Conservation (phyloP, 1,140 invertebrate genomes). For the Chlorops oryzae region DNA sequence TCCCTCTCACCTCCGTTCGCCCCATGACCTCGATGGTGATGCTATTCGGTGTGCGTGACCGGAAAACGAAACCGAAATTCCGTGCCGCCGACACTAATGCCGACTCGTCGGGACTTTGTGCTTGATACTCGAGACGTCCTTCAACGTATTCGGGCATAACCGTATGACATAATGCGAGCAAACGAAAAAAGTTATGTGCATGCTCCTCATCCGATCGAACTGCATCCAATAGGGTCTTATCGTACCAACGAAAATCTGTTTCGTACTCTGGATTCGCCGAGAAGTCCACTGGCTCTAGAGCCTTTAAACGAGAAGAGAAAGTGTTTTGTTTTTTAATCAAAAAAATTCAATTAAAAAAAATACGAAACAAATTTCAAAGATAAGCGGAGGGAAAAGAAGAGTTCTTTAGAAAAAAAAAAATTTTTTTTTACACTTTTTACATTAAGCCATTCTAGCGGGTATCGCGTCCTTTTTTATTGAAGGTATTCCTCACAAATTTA, state of each 20-base stretch:
- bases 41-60: conserved; percentile 84
- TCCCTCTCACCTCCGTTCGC: conserved; percentile 61
- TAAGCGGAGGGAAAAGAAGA: too few relatives aligned
- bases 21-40: conserved; percentile 89
- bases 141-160: conserved; percentile 94
- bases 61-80: conserved; percentile 98
- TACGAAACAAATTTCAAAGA: not conserved
- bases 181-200: conserved; percentile 79
- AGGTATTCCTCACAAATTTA: too few relatives aligned
- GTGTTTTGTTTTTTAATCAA: too few relatives aligned
- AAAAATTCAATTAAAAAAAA: conserved; percentile 8
- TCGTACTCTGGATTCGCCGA: conserved; percentile 91
- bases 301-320: conserved; percentile 51
- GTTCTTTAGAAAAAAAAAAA: too few relatives aligned
- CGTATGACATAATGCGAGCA: conserved; percentile 89
- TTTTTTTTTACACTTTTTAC: too few relatives aligned
- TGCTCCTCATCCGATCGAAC: conserved; percentile 67
- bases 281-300: conserved; percentile 77
- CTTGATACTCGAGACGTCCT: conserved; percentile 61
- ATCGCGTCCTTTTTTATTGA: too few relatives aligned
- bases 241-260: conserved; percentile 90
- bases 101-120: conserved; percentile 96
- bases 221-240: conserved; percentile 77
- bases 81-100: conserved; percentile 94
- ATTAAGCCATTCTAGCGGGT: too few relatives aligned